Conservation (phyloP, 2,797 vertebrate species). For the Darevskia nairensis region DNA sequence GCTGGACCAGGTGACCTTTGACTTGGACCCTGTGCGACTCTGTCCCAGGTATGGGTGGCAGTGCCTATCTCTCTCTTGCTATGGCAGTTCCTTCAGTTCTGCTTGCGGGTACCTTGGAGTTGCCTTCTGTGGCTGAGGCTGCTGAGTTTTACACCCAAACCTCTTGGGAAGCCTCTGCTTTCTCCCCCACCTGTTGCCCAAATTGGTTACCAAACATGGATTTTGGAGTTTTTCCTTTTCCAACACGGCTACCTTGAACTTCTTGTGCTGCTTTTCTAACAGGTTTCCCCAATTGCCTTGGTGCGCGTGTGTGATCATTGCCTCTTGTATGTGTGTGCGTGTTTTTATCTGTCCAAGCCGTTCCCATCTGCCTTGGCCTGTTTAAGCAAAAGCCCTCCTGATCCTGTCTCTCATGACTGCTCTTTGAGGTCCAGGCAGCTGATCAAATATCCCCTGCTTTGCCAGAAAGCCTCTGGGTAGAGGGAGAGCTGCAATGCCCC, state of each 20-base stretch:
- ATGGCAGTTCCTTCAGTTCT: too few relatives aligned
- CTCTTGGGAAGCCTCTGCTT: not conserved
- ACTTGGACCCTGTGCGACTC: not conserved
- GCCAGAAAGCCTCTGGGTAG: not conserved
- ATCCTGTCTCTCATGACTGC: not conserved
- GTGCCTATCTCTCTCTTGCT: too few relatives aligned
- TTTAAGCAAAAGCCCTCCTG: not conserved
- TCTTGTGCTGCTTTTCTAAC: too few relatives aligned
- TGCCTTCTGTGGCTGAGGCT: not conserved
- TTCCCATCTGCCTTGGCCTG: not conserved
- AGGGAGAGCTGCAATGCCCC: not conserved
- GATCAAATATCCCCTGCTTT: not conserved
- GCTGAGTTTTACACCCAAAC: not conserved
- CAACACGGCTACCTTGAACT: too few relatives aligned
- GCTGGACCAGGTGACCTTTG: too few relatives aligned
- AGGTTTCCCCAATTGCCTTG: not conserved
- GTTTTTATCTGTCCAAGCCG: not conserved
- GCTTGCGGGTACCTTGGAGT: too few relatives aligned
- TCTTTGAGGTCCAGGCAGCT: not conserved
- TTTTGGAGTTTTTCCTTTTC: too few relatives aligned
- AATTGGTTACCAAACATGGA: too few relatives aligned
- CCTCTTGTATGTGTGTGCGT: not conserved
- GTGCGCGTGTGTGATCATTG: not conserved
- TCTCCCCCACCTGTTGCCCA: too few relatives aligned
- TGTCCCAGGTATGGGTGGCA: not conserved